These are phyloP conservation scores for Vombatus ursinus DNA, from an alignment of 2,113 vertebrate species.

Conservation along the genomic window DNA sequence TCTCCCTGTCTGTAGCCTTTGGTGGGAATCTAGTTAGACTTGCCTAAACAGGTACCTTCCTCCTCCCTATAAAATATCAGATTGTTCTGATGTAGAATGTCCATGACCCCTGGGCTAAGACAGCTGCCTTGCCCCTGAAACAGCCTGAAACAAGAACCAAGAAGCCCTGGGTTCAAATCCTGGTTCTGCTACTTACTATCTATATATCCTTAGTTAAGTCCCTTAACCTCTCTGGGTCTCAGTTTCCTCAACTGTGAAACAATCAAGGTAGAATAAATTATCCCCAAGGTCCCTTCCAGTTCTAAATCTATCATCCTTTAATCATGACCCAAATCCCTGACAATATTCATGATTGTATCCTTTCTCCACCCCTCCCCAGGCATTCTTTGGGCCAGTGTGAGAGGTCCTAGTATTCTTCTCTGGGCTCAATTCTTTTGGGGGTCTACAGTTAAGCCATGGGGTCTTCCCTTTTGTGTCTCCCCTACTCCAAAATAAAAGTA, in stretches of 20 bases:
- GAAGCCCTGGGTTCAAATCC: not conserved
- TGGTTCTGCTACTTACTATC: not conserved
- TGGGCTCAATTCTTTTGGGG: not conserved
- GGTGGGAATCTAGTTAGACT: not conserved
- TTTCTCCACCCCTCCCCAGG: not conserved
- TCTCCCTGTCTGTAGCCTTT: not conserved
- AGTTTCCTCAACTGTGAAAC: too few relatives aligned
- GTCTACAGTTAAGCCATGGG: not conserved
- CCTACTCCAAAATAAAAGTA: not conserved
- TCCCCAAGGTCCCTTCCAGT: not conserved
- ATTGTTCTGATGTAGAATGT: not conserved
- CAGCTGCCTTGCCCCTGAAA: too few relatives aligned
- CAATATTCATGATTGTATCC: not conserved
- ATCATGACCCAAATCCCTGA: not conserved
- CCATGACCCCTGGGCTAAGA: not conserved
- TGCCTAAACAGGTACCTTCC: not conserved
- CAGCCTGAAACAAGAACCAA: not conserved
- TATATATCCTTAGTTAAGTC: not conserved
- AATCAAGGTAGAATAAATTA: not conserved
- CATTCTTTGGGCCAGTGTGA: not conserved
- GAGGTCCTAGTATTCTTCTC: not conserved
- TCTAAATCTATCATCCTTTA: too few relatives aligned
- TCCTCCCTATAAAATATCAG: not conserved
- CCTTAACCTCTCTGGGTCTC: not conserved
- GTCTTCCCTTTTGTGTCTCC: not conserved